Conservation (phyloP, 2,888 invertebrate species). For the Dynastes hyllus region DNA sequence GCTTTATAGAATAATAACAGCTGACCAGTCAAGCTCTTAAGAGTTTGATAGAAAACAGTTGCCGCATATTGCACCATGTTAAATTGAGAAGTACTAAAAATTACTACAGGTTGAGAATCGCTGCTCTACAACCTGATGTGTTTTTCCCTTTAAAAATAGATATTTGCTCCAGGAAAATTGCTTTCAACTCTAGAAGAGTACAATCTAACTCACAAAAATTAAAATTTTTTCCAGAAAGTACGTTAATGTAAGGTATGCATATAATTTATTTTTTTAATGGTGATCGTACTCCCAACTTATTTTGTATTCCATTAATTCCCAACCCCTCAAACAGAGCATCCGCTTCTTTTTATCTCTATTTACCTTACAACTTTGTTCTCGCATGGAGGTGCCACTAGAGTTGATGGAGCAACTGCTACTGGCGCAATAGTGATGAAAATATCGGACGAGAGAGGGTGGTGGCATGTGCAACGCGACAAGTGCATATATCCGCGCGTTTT, state of each 20-base stretch:
- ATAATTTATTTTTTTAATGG: no score
- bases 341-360: constrained; percentile 13
- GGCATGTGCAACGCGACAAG: constrained; percentile 59
- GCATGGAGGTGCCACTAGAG: not conserved
- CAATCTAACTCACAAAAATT: no score
- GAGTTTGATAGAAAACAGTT: no score
- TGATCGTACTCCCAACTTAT: not conserved
- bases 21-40: no score
- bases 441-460: not conserved
- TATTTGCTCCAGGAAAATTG: not conserved
- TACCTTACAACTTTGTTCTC: constrained; percentile 19
- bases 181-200: no score
- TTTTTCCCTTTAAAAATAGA: not conserved
- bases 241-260: no score
- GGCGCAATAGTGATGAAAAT: constrained; percentile 11
- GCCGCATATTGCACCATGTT: no score
- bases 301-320: not conserved
- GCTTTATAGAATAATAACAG: no score
- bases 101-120: no score
- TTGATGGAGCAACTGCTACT: constrained; percentile 31
- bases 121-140: no score
- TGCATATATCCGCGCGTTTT: constrained; percentile 62
- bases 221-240: not conserved
- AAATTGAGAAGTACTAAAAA: no score
- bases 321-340: not conserved